Conservation (phyloP, 2,113 vertebrate genomes). For the Martes martes region DNA sequence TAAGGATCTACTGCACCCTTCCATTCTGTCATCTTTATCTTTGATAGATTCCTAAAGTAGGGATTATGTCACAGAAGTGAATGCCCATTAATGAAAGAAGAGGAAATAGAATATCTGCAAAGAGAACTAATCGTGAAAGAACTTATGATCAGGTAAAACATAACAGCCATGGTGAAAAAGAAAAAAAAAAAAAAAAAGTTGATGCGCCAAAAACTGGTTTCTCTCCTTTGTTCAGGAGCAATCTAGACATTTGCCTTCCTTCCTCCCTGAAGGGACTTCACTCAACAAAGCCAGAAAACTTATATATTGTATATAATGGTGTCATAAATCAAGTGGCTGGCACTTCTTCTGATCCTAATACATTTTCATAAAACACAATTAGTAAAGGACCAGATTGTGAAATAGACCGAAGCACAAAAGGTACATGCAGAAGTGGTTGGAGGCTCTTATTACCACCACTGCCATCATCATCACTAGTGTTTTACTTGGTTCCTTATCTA, state of each 20-base stretch:
- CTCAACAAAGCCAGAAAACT: not conserved
- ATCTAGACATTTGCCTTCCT: not conserved
- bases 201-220: not conserved
- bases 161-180: not conserved
- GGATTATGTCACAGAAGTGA: not conserved
- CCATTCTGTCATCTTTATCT: not conserved
- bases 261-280: not conserved
- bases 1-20: not conserved
- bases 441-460: not conserved
- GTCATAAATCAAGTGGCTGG: not conserved
- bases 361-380: not conserved
- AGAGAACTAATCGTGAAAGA: not conserved
- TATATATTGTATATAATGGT: not conserved
- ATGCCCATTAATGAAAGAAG: not conserved
- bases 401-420: not conserved
- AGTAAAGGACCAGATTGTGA: not conserved
- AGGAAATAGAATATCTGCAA: not conserved
- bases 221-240: not conserved
- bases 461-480: not conserved
- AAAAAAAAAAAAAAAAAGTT: not conserved
- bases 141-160: not conserved
- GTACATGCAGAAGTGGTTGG: not conserved
- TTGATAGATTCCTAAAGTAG: not conserved
- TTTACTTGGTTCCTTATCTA: not conserved
- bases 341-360: not conserved